A percentile compares a stretch with the other conserved stretches of the same genome.
phyloP scores from a whole-genome alignment of 2,113 vertebrate genomes.

The Zootoca vivipara region DNA sequence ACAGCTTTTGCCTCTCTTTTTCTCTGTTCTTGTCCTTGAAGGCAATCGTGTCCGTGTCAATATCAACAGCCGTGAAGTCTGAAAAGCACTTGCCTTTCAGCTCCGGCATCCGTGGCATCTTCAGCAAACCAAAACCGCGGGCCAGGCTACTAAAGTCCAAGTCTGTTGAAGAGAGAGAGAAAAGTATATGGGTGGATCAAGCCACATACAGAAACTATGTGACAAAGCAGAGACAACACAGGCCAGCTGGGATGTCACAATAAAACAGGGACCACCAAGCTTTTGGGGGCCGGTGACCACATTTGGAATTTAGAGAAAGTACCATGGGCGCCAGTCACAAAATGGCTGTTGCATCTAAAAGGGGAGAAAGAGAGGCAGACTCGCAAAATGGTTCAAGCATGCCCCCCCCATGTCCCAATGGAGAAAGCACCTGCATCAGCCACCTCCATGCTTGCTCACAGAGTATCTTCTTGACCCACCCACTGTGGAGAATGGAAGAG shows the following conservation, averaged over 20 bases:
- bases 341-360: too few species aligned
- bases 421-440: too few species aligned
- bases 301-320: too few species aligned
- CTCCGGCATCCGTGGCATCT: constrained; percentile 95
- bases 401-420: too few species aligned
- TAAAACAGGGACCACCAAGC: background rate
- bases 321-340: too few species aligned
- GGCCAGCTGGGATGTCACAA: background rate
- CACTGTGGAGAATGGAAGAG: too few species aligned
- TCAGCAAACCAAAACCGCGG: constrained; percentile 89
- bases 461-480: too few species aligned
- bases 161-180: constrained; percentile 72
- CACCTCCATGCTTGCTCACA: too few species aligned
- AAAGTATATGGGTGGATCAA: background rate
- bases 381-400: too few species aligned
- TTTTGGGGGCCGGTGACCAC: too few species aligned
- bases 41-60: constrained; percentile 88
- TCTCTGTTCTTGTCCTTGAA: constrained; percentile 94
- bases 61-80: constrained; percentile 75
- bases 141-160: constrained; percentile 89
- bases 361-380: too few species aligned
- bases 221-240: background rate
- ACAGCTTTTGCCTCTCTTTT: constrained; percentile 86
- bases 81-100: constrained; percentile 85
- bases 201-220: background rate